Percentiles rank a stretch among this genome's conserved stretches.
phyloP scores from a whole-genome alignment of 2,797 vertebrate species.

The Eulemur mongoz region DNA sequence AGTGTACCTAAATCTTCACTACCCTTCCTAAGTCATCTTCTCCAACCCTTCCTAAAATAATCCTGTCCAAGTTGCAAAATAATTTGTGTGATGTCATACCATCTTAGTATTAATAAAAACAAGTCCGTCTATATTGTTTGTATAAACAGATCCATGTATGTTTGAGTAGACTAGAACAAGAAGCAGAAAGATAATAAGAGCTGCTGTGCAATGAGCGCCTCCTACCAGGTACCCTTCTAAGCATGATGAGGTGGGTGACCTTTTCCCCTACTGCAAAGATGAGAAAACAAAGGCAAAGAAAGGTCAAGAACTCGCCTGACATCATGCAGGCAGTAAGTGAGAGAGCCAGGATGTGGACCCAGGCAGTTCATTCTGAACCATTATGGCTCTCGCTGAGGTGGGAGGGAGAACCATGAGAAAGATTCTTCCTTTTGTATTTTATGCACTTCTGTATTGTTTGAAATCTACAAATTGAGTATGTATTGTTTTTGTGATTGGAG shows the following conservation, averaged over 20 bases:
- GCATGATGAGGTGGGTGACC: not conserved
- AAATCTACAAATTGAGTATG: not conserved
- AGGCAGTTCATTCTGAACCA: not conserved
- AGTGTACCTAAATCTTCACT: not conserved
- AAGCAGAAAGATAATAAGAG: not conserved
- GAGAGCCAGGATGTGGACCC: not conserved
- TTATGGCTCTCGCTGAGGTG: not conserved
- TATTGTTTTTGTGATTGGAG: not conserved
- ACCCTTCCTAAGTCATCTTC: too few relatives aligned
- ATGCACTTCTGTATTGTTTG: not conserved
- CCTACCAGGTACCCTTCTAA: not conserved
- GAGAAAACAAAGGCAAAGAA: not conserved
- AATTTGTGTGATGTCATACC: not conserved
- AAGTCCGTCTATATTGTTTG: not conserved
- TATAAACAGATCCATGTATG: not conserved
- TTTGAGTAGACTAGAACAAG: not conserved
- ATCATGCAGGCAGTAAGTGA: not conserved
- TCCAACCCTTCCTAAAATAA: not conserved
- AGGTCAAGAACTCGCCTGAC: not conserved
- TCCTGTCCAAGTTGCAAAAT: not conserved
- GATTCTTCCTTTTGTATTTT: not conserved
- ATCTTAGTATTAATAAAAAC: constrained; percentile 1
- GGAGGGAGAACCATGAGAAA: not conserved
- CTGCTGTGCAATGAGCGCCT: not conserved
- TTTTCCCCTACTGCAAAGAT: not conserved